Percentiles rank a stretch among this genome's conserved stretches.
Conservation (phyloP, 2,888 invertebrate species). For the Dorcus parallelipipedus region DNA sequence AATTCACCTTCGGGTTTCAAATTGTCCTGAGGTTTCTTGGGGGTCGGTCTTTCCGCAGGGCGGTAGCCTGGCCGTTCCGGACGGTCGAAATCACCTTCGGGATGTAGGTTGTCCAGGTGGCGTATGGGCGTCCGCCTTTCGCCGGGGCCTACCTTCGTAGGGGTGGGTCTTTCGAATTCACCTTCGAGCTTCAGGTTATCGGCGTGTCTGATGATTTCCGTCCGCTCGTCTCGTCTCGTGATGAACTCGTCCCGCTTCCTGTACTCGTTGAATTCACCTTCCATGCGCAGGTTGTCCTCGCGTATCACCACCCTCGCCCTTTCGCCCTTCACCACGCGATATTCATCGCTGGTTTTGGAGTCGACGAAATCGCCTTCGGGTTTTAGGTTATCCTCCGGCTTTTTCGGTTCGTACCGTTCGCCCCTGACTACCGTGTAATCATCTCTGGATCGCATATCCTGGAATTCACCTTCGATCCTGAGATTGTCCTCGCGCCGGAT, state of each 20-base stretch:
- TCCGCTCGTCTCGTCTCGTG: conserved; percentile 58
- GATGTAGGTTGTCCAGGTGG: conserved; percentile 57
- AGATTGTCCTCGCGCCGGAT: conserved; percentile 55
- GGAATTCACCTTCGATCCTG: conserved; percentile 56
- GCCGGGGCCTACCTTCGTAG: conserved; percentile 53
- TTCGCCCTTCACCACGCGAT: conserved; percentile 58
- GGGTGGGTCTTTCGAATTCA: conserved; percentile 51
- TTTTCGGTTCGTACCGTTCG: conserved; percentile 56
- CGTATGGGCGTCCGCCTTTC: conserved; percentile 57
- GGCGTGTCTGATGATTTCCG: conserved; percentile 59
- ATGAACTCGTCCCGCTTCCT: conserved; percentile 54
- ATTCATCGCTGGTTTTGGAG: conserved; percentile 53
- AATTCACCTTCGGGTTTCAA: conserved; percentile 60
- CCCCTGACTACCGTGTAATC: conserved; percentile 57
- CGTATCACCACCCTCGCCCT: conserved; percentile 59
- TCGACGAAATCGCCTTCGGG: conserved; percentile 60
- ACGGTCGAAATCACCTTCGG: conserved; percentile 57
- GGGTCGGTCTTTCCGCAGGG: conserved; percentile 53
- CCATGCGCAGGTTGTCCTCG: conserved; percentile 66
- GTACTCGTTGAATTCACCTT: conserved; percentile 55
- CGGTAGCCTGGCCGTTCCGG: conserved; percentile 29
- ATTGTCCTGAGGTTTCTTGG: conserved; percentile 57
- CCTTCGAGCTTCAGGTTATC: conserved; percentile 71
- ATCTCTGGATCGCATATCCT: conserved; percentile 51
- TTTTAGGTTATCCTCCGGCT: conserved; percentile 49